These are phyloP conservation scores for Aproaerema taeniolella DNA, from an alignment of 2,888 invertebrate species.

Conservation along the genomic window DNA sequence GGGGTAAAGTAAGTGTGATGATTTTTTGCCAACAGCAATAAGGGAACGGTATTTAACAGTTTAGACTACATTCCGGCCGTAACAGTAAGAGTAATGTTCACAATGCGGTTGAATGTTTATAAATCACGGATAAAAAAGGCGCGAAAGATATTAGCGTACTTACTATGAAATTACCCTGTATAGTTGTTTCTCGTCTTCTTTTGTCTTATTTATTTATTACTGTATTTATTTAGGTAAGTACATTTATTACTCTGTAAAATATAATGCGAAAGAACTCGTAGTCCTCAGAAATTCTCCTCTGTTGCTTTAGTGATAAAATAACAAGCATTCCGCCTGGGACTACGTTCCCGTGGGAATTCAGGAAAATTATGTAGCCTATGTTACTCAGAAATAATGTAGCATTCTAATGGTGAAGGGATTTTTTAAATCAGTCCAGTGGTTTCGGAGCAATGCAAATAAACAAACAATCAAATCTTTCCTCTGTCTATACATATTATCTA, in stretches of 20 bases:
- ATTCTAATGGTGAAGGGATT: too few relatives aligned
- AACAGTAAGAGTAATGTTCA: slow-evolving; percentile 48
- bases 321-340: too few relatives aligned
- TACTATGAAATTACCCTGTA: background rate
- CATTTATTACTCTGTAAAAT: too few relatives aligned
- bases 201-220: background rate
- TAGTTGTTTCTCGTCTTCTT: background rate
- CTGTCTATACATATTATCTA: too few relatives aligned
- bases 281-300: background rate
- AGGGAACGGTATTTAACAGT: slow-evolving; percentile 36
- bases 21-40: slow-evolving; percentile 16
- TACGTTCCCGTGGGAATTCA: too few relatives aligned
- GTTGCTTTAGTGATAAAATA: too few relatives aligned
- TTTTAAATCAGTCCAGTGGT: too few relatives aligned
- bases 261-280: too few relatives aligned
- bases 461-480: too few relatives aligned
- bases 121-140: slow-evolving; percentile 38
- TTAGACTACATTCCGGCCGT: slow-evolving; percentile 60
- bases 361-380: too few relatives aligned
- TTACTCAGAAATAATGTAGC: too few relatives aligned
- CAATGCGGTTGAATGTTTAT: slow-evolving; percentile 37
- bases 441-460: too few relatives aligned
- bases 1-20: slow-evolving; percentile 14
- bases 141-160: slow-evolving; percentile 2
- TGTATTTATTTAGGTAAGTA: background rate